A percentile compares a stretch with the other conserved stretches of the same genome.
These are phyloP conservation scores for Centroberyx gerrardi DNA, from an alignment of 2,797 vertebrate species.

Conservation along the genomic window DNA sequence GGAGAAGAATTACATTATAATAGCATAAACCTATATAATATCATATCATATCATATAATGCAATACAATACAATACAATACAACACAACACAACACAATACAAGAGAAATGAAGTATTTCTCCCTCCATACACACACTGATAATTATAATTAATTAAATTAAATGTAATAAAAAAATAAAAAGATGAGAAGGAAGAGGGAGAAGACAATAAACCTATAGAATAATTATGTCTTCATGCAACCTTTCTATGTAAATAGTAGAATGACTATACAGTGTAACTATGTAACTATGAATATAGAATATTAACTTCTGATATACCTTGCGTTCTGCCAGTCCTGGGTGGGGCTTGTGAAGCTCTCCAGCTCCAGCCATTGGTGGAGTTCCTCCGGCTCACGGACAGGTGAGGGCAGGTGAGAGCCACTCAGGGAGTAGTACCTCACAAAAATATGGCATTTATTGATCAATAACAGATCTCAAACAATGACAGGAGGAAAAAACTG, in stretches of 20 bases:
- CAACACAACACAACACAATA: not conserved
- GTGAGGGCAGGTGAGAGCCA: slow-evolving; percentile 50
- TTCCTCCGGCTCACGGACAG: slow-evolving; percentile 86
- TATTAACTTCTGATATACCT: not conserved
- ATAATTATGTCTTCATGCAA: too few species aligned
- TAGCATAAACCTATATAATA: too few species aligned
- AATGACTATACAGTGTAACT: too few species aligned
- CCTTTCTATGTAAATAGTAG: too few species aligned
- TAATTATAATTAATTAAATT: not conserved
- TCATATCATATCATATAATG: too few species aligned
- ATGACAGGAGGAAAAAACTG: not conserved
- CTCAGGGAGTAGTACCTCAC: slow-evolving; percentile 77
- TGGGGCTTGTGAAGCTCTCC: too few species aligned
- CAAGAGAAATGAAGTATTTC: not conserved
- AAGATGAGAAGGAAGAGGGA: not conserved
- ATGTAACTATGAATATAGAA: too few species aligned
- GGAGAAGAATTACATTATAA: too few species aligned
- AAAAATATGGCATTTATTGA: not conserved
- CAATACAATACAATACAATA: not conserved
- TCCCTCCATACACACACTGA: not conserved
- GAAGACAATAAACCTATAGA: too few species aligned
- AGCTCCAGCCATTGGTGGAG: slow-evolving; percentile 88
- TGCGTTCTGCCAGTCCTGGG: slow-evolving; percentile 85
- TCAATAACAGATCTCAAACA: not conserved
- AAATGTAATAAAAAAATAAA: not conserved